phyloP scores from a whole-genome alignment of 2,113 vertebrate genomes.

The Thryonomys swinderianus region DNA sequence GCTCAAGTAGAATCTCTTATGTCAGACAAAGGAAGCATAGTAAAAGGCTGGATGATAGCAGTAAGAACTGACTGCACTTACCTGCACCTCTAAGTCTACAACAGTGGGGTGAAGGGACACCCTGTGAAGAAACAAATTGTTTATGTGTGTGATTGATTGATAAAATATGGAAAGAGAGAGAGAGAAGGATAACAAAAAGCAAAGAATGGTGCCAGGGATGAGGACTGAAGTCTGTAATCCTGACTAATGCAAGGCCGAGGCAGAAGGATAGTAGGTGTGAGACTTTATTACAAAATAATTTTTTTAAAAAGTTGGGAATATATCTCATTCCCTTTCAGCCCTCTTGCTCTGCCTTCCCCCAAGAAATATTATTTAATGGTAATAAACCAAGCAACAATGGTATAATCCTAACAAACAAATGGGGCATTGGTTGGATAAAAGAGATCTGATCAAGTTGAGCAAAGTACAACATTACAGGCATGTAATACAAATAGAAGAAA shows the following conservation, averaged over 20 bases:
- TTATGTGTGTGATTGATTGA: neutral
- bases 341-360: neutral
- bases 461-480: neutral
- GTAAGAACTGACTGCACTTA: neutral
- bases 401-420: neutral
- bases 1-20: neutral
- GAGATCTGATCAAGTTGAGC: neutral
- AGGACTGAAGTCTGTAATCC: neutral
- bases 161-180: neutral
- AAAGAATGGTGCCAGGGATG: neutral
- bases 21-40: neutral
- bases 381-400: neutral
- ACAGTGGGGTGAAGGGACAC: neutral
- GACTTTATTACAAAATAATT: neutral
- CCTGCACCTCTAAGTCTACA: neutral
- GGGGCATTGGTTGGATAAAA: neutral
- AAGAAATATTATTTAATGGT: constrained; percentile 32
- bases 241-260: neutral
- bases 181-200: neutral
- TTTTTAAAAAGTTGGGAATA: neutral
- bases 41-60: neutral
- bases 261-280: neutral
- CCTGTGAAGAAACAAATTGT: neutral
- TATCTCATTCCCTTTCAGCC: neutral
- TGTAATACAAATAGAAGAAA: neutral